phyloP scores from a whole-genome alignment of 2,797 vertebrate genomes.

The Chromobotia macracanthus region DNA sequence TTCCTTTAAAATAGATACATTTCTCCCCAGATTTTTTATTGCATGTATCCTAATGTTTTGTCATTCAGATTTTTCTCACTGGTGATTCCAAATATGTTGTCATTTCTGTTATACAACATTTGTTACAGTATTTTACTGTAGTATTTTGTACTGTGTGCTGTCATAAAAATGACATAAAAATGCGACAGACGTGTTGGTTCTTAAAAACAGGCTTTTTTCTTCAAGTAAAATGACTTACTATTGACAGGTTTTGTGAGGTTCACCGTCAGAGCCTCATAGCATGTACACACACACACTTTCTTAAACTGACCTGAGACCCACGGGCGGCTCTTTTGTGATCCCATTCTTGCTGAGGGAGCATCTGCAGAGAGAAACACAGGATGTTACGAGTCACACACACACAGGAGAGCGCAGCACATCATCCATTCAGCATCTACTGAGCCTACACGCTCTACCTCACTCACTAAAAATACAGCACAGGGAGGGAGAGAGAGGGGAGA shows the following conservation, averaged over 20 bases:
- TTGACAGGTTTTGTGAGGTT: background rate
- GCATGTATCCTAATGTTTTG: background rate
- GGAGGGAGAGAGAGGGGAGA: background rate
- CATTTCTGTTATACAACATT: background rate
- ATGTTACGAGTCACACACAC: constrained; percentile 53
- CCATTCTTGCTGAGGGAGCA: constrained; percentile 91
- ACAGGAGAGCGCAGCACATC: constrained; percentile 60
- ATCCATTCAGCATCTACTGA: constrained; percentile 23
- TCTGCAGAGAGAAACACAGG: constrained; percentile 74
- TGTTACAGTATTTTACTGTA: background rate
- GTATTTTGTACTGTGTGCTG: background rate
- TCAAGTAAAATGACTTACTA: background rate
- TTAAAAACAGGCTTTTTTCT: background rate
- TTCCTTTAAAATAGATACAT: background rate
- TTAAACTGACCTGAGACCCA: constrained; percentile 89
- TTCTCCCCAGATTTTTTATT: background rate
- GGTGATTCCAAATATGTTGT: background rate
- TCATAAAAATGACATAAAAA: background rate
- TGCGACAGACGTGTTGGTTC: background rate
- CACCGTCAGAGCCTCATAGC: background rate
- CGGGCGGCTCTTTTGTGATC: constrained; percentile 90
- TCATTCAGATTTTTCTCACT: background rate
- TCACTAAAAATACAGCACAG: constrained; percentile 40
- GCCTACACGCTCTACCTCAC: constrained; percentile 19
- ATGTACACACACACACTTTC: too few species aligned